Conservation (phyloP, 2,113 vertebrate genomes). For the Pycnonotus jocosus region DNA sequence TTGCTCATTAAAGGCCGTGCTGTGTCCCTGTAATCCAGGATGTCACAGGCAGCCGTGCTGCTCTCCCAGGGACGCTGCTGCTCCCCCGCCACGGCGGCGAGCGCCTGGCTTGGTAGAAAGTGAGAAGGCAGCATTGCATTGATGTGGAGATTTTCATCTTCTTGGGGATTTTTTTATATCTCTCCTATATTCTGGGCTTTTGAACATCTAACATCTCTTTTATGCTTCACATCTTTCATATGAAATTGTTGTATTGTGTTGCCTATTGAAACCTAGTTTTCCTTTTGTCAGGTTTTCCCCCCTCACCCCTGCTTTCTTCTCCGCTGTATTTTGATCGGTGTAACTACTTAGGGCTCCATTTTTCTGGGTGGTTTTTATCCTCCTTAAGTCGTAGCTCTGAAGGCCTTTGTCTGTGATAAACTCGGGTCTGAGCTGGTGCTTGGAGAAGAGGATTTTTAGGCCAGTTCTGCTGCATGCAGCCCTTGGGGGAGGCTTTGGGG, state of each 20-base stretch:
- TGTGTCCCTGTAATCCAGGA: slow-evolving; percentile 5
- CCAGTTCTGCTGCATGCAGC: background rate
- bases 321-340: slow-evolving; percentile 57
- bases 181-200: slow-evolving; percentile 61
- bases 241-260: slow-evolving; percentile 74
- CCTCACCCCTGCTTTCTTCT: slow-evolving; percentile 54
- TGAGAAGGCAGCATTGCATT: slow-evolving; percentile 55
- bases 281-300: slow-evolving; percentile 66
- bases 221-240: slow-evolving; percentile 61
- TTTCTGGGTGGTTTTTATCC: slow-evolving; percentile 60
- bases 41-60: slow-evolving; percentile 1
- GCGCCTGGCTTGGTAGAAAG: slow-evolving; percentile 26
- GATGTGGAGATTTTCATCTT: slow-evolving; percentile 70
- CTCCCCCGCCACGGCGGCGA: background rate
- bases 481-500: background rate
- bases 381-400: slow-evolving; percentile 46
- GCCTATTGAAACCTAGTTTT: slow-evolving; percentile 58
- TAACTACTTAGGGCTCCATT: slow-evolving; percentile 45
- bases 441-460: slow-evolving; percentile 20
- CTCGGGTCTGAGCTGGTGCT: background rate
- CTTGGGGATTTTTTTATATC: slow-evolving; percentile 35
- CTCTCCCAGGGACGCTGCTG: background rate
- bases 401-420: slow-evolving; percentile 26
- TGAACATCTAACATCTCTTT: slow-evolving; percentile 74
- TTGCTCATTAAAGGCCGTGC: slow-evolving; percentile 43